Conservation (phyloP, 2,888 invertebrate species). For the Mythimna ferrago region DNA sequence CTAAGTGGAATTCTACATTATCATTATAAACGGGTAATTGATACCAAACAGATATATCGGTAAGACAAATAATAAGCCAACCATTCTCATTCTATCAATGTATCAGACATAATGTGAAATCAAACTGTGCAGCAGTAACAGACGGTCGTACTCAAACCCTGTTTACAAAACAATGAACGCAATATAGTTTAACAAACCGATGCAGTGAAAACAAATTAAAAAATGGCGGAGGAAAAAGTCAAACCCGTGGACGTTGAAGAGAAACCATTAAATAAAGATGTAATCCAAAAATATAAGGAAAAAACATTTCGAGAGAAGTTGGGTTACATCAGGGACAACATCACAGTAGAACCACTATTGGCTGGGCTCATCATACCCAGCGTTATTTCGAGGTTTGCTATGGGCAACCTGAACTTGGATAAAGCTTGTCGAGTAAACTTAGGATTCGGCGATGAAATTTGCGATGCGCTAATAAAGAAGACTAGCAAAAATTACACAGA, state of each 20-base stretch:
- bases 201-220: slow-evolving; percentile 53
- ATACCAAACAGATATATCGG: slow-evolving; percentile 86
- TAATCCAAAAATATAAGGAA: slow-evolving; percentile 72
- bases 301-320: slow-evolving; percentile 80
- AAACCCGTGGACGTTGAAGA: slow-evolving; percentile 78
- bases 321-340: slow-evolving; percentile 85
- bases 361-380: slow-evolving; percentile 93
- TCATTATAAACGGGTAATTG: slow-evolving; percentile 84
- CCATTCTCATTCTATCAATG: slow-evolving; percentile 72
- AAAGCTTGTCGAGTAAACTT: slow-evolving; percentile 86
- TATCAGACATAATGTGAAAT: slow-evolving; percentile 77
- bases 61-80: slow-evolving; percentile 80
- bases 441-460: slow-evolving; percentile 79
- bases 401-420: slow-evolving; percentile 86
- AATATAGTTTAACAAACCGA: slow-evolving; percentile 58
- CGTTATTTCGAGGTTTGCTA: slow-evolving; percentile 93
- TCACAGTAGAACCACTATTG: slow-evolving; percentile 94
- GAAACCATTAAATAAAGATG: slow-evolving; percentile 80
- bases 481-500: slow-evolving; percentile 88
- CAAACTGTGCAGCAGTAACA: slow-evolving; percentile 74
- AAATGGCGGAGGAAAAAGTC: slow-evolving; percentile 80
- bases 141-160: slow-evolving; percentile 69
- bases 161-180: slow-evolving; percentile 77
- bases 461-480: slow-evolving; percentile 81
- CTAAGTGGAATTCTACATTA: slow-evolving; percentile 73